Conservation (phyloP, 2,797 vertebrate genomes). For the Silurus lanzhouensis region DNA sequence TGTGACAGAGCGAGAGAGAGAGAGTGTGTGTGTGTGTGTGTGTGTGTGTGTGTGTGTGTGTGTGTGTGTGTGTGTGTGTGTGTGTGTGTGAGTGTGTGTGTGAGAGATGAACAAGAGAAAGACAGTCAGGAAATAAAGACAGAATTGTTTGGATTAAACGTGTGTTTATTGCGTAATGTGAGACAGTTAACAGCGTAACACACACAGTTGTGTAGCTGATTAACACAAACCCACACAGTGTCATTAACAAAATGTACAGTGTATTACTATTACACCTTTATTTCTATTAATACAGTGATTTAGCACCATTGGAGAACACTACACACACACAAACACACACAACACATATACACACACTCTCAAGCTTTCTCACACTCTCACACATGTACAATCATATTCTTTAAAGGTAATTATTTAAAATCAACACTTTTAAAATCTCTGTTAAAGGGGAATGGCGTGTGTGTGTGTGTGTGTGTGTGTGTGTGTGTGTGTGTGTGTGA, state of each 20-base stretch:
- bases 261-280: background rate
- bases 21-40: no score
- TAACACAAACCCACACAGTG: conserved; percentile 12
- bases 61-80: no score
- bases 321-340: background rate
- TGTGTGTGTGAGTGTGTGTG: no score
- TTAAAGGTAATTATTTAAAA: background rate
- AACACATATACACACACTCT: background rate
- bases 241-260: background rate
- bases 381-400: background rate
- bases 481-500: background rate
- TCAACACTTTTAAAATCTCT: background rate
- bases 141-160: background rate
- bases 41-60: no score
- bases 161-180: conserved; percentile 4
- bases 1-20: no score
- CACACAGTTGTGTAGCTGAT: conserved; percentile 18
- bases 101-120: background rate
- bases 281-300: background rate
- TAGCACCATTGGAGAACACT: conserved; percentile 18
- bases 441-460: background rate
- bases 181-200: conserved; percentile 12
- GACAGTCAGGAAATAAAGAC: background rate
- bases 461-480: background rate
- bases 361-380: background rate